Evolutionary conservation across 1,140 invertebrate genomes (phyloP), one percentile per base, ranked within the genome.

Genomic region (Micrasema longulum): DNA sequence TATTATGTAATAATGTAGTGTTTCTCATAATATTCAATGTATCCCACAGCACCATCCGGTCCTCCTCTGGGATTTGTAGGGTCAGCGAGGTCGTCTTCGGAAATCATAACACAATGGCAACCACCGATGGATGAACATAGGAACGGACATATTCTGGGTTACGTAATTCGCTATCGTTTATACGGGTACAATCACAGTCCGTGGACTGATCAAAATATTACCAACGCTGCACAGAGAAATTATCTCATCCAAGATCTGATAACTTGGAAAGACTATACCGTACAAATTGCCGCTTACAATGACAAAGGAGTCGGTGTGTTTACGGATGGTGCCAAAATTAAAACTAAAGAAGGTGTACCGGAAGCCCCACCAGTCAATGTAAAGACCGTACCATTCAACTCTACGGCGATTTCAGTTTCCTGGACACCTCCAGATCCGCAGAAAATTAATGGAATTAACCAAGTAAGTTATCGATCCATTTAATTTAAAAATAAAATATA

Each of bases 41-140:
- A 4, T 31, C 7, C 26, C 1, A 35, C 31, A 95, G 94, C 94
- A 55, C 95, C 95, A 0, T 96, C 94, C 50, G 94, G 94, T 12
- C 93, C 95, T 2, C 95, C 95, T 0, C 85, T 95, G 11, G 93
- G 94, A 53, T 94, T 97, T 77, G 95, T 96, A 66, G 95, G 95
- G 10, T 96, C 95, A 7, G 95, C 96, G 0, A 88, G 96, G 72
- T 97, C 95, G 0, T 92, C 94, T 10, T 96, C 94, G 0, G 95
- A 98, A 83, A 98, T 99, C 70, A 97, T 98, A 77, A 94, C 97
- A 0, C 95, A 98, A 79, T 99, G 98, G 97, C 95, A 99, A 77
- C 93, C 95, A 16, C 97, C 97, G 0, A 80, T 93, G 4, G 95
- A 97, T 76, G 95, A 97, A 79, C 92, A 96, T 77, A 90, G 95